These are phyloP conservation scores for Scytalopus superciliaris DNA, from an alignment of 2,113 vertebrate species.

Conservation along the genomic window DNA sequence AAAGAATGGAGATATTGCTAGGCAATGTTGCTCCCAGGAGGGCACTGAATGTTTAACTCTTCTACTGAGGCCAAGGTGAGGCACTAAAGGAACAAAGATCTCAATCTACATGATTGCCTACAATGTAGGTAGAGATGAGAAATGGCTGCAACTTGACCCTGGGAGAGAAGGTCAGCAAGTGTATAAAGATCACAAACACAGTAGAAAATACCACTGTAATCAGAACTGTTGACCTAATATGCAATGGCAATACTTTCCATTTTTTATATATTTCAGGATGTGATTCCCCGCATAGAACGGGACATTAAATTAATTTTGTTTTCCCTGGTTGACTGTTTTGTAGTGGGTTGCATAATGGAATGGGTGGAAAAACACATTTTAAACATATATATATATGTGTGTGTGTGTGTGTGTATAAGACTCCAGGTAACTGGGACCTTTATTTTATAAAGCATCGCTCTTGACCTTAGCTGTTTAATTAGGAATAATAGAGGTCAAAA, in stretches of 20 bases:
- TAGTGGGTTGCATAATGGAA: not conserved
- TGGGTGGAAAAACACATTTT: accelerated
- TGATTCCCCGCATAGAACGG: not conserved
- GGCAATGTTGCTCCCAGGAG: not conserved
- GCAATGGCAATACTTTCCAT: not conserved
- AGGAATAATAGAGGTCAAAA: not conserved
- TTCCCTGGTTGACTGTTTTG: not conserved
- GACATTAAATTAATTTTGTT: not conserved
- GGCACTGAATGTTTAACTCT: not conserved
- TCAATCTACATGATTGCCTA: not conserved
- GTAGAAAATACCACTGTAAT: not conserved
- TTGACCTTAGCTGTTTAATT: not conserved
- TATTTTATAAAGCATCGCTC: not conserved
- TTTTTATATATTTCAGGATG: not conserved
- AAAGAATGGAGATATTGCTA: not conserved
- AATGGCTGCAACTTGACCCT: not conserved
- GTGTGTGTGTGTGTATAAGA: accelerated
- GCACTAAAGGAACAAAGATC: not conserved
- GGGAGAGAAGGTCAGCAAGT: not conserved
- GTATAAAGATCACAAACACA: not conserved
- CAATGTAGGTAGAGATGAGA: not conserved
- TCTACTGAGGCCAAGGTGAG: not conserved
- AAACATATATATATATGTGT: not conserved
- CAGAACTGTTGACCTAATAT: not conserved
- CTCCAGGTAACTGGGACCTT: accelerated